A percentile compares a stretch with the other conserved stretches of the same genome.
Evolutionary conservation across 2,888 invertebrate genomes (phyloP).

Genomic region (Cistogaster globosa): DNA sequence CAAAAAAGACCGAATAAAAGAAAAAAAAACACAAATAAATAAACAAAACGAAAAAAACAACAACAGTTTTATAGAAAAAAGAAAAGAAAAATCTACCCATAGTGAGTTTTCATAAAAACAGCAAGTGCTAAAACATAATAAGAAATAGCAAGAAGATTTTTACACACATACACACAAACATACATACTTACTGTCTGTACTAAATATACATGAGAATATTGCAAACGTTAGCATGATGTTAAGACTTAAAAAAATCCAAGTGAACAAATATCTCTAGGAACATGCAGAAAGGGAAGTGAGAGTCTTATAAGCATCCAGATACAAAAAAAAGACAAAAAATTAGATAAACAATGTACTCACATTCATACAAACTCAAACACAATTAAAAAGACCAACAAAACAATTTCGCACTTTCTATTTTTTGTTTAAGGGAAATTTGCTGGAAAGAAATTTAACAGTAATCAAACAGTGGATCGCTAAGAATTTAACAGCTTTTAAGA

Average conservation of each 20-base stretch:
- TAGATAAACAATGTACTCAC: neutral
- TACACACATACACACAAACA: neutral
- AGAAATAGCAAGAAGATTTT: neutral
- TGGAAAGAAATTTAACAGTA: neutral
- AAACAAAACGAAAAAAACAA: slow-evolving; percentile 11
- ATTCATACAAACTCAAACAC: neutral
- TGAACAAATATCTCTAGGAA: neutral
- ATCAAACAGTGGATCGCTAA: neutral
- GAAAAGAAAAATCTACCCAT: slow-evolving; percentile 1
- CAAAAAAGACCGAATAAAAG: too few relatives aligned
- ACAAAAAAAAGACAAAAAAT: neutral
- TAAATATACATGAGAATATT: neutral
- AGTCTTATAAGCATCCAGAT: too few relatives aligned
- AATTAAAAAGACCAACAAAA: slow-evolving; percentile 37
- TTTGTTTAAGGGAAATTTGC: neutral
- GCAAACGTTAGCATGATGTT: slow-evolving; percentile 5
- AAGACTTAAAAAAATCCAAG: slow-evolving; percentile 7
- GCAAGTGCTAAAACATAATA: neutral
- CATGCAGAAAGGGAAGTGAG: neutral
- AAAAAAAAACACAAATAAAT: too few relatives aligned
- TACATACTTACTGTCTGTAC: neutral
- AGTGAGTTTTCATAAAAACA: slow-evolving; percentile 4
- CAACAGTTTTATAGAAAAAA: slow-evolving; percentile 1
- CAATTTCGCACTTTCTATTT: neutral
- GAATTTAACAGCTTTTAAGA: neutral